Evolutionary conservation across 2,113 vertebrate species (phyloP), one percentile per base, ranked within the genome.

Genomic region (Coryphaenoides rupestris): DNA sequence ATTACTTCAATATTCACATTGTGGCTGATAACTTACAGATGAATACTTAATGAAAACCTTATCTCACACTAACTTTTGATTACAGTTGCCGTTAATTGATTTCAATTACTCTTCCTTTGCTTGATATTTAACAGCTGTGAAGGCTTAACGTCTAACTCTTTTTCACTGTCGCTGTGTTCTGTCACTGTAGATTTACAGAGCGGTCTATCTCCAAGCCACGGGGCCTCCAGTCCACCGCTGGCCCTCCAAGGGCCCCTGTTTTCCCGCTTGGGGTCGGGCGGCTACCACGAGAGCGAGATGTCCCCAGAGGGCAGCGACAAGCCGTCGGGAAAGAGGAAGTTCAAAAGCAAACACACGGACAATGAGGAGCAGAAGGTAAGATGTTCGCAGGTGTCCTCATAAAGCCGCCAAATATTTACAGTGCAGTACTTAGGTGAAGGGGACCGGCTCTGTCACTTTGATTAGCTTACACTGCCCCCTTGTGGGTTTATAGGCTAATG

Each of bases 261-360:
- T 67, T 90, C 90, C 26, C 89, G 91, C 63, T 90, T 88, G 0
- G 90, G 89, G 45, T 82, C 84, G 0, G 54, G 78, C n/a, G 86
- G 88, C 54, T 85, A 81, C 63, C 80, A 84, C 46, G 89, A 90
- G 26, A 78, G 86, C 16, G 90, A 90, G 71, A 70, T 87, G 0
- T 83, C 79, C 63, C 88, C 90, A 19, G 93, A 94, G 69, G 84
- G 83, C 74, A 83, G 78, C 17, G 93, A 97, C 81, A 99, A 99
- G 72, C 97, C 97, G 62, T 91, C 96, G 64, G 97, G 97, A 84
- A 99, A 99, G 80, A 93, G 97, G 73, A 99, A 98, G 85, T 98
- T 96, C 86, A 98, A 98, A 88, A 98, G 95, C 85, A 99, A 99
- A 74, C 96, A 99, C 80, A 81, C 98, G 67, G 93, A 92, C 79